phyloP scores from a whole-genome alignment of 2,797 vertebrate genomes.

The Pseudochirops corinnae region DNA sequence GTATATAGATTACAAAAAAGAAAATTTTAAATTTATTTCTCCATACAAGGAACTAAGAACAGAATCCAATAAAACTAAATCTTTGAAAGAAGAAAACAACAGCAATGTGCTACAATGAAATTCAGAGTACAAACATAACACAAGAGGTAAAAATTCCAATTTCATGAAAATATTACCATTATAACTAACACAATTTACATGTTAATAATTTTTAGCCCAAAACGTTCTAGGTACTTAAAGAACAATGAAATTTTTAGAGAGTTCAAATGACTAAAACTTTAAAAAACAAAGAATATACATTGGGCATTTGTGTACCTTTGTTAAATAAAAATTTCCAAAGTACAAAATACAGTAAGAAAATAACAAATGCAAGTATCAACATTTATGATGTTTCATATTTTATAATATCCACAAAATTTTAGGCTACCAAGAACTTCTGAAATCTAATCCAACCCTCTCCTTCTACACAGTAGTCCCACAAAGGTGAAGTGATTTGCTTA shows the following conservation, averaged over 20 bases:
- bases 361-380: neutral
- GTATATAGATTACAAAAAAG: neutral
- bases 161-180: neutral
- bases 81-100: neutral
- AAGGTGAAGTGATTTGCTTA: neutral
- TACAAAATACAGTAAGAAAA: neutral
- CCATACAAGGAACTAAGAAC: neutral
- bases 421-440: neutral
- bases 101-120: neutral
- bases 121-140: neutral
- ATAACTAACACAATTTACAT: neutral
- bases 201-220: neutral
- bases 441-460: neutral
- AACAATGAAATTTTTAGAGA: neutral
- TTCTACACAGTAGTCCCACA: neutral
- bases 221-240: neutral
- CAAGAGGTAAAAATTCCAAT: neutral
- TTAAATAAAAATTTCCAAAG: neutral
- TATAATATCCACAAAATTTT: neutral
- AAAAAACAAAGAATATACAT: neutral
- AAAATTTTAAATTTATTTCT: neutral
- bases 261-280: neutral
- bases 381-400: neutral
- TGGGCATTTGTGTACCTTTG: neutral
- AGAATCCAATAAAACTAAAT: neutral